phyloP scores from a whole-genome alignment of 2,113 vertebrate species.

The Chaetorhynchus papuensis region DNA sequence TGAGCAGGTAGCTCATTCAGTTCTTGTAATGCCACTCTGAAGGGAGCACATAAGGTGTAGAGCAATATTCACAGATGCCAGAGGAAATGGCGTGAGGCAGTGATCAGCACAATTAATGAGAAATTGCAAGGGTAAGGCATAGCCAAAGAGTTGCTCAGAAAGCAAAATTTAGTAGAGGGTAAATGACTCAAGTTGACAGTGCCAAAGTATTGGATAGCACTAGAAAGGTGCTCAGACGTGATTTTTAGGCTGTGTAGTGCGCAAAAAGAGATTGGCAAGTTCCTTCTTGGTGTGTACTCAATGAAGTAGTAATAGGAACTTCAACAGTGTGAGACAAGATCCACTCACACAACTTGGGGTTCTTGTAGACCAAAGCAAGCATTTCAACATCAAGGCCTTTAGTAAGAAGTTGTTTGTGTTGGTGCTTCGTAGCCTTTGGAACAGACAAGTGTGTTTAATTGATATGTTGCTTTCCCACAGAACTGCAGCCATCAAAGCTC shows the following conservation, averaged over 20 bases:
- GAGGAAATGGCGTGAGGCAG: neutral
- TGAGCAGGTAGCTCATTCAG: neutral
- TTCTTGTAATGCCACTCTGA: neutral
- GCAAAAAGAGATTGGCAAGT: neutral
- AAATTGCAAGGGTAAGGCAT: neutral
- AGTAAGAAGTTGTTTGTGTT: neutral
- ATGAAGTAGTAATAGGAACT: neutral
- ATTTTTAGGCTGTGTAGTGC: neutral
- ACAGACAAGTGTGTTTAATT: neutral
- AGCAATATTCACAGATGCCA: rapidly evolving
- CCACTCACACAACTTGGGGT: neutral
- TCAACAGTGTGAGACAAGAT: neutral
- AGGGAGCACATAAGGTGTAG: neutral
- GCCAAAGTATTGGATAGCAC: neutral
- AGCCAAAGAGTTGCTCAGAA: neutral
- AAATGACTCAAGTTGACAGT: neutral
- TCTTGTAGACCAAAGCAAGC: neutral
- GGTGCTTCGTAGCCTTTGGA: neutral
- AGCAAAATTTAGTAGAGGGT: neutral
- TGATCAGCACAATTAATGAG: neutral
- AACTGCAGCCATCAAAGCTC: constrained; percentile 80
- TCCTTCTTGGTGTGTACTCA: neutral
- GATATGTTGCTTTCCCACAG: constrained; percentile 57
- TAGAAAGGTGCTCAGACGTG: rapidly evolving
- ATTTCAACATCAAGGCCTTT: neutral